Evolutionary conservation across 2,797 vertebrate genomes (phyloP), one percentile per base, ranked within the genome.

Genomic region (Pogoniulus pusillus): DNA sequence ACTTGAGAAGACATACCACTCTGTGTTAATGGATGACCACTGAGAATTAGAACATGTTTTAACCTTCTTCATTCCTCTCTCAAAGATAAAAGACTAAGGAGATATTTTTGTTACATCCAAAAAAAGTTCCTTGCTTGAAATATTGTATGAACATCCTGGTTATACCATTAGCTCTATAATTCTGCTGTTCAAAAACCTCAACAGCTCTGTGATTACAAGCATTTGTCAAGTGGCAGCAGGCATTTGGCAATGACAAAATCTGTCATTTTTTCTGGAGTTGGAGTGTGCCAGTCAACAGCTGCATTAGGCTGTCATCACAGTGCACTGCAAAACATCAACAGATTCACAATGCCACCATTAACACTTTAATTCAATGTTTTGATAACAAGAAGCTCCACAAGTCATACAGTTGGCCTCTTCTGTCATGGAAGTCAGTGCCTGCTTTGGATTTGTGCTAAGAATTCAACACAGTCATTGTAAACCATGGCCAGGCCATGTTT

Each of bases 281-380:
- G 97, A 98, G 98, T 96, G 98, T 98, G 98, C 98, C 98, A 98
- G 96, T 97, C 96, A 95, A 98, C 98, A 98, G 98, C 98, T 98
- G 98, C 98, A 97, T 90, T 94, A 96, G 94, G 97, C 97, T 96
- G 97, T 96, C 93, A 91, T 96, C 26, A 5, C 91, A 97, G 96
- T 34, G 69, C 71, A 76, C 71, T 10, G 27, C 92, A 97, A 96
- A 98, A 97, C 94, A 82, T 85, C 51, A 5, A 94, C 87, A 93
- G 93, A 97, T 96, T 95, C 95, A 96, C 95, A 97, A 97, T 96
- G 96, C 89, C 75, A 93, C 85, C 85, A 93, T 95, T 97, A 97
- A 96, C 96, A 87, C 85, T 95, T 94, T 87, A 93, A 95, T 87
- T 95, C 84, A 93, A 66, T 95, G 86, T 91, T 95, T 95, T 94